Base-by-base conservation (phyloP, 2,797 vertebrate genomes). In the Anguilla megastoma region DNA sequence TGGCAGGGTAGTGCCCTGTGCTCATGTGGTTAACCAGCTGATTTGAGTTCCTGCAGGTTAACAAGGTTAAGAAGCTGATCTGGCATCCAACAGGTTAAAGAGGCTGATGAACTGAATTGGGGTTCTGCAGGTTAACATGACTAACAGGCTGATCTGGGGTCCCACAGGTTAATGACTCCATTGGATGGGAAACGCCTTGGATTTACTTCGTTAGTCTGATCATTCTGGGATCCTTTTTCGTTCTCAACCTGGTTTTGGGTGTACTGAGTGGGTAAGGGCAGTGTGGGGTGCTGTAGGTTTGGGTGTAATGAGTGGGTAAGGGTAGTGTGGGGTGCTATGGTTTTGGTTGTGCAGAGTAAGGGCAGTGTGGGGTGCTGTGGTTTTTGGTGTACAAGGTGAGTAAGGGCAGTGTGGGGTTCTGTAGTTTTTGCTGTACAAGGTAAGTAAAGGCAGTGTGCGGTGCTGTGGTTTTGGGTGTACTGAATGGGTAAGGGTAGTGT, bases 201-300 rank as follows among this genome's bases (percentile, higher is more conserved):
- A 96, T 99, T 94, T 99, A 99, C 97, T 99, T 99, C 95, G 98
- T 99, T 97, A 99, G 98, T 96, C 96, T 99, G 93, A 98, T 99
- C 95, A 99, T 99, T 95, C 98, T 99, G 93, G 98, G 98, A 93
- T 99, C 98, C 95, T 99, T 99, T 97, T 99, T 99, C 94, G 98
- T 99, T 94, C 98, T 99, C 94, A 99, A 99, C 96, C 95, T 99
- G 93, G 98, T 99, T 95, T 95, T 99, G 97, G 98, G 98, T 95
- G 98, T 99, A 94, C 96, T 99, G 95, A 99, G 98, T 94, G 98
- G 98, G 98, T 99, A 97, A 94, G 98, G 94, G 92, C 27, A 36
- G 48, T 56, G n/a, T 45, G 33, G 18, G 6, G n/a, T 86, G 88
- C 87, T 84, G 87, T 87, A 80, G 16, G 33, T 74, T 74, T 74